A percentile compares a stretch with the other conserved stretches of the same genome.
These are phyloP conservation scores for Prochilodus magdalenae DNA, from an alignment of 2,113 vertebrate genomes.

Conservation along the genomic window DNA sequence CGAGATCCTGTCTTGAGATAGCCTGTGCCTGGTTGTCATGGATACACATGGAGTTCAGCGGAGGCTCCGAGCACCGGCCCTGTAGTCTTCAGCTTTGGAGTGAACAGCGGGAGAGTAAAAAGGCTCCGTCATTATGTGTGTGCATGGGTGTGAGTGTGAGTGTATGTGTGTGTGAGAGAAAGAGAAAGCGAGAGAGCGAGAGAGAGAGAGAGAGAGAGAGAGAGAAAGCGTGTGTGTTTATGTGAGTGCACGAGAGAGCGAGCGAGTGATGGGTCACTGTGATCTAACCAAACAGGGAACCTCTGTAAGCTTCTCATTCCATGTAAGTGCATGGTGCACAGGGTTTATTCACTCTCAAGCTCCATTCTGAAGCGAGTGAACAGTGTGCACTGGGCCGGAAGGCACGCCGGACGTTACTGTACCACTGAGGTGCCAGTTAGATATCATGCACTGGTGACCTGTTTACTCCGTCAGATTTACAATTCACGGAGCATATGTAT, in stretches of 20 bases:
- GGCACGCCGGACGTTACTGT: too few relatives aligned
- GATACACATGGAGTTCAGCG: constrained; percentile 30
- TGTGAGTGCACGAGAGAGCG: too few relatives aligned
- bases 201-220: neutral
- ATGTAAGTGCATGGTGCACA: neutral
- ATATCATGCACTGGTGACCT: too few relatives aligned
- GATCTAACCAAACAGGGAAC: neutral
- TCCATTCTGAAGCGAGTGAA: neutral
- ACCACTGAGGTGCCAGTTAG: too few relatives aligned
- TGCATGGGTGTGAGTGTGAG: too few relatives aligned
- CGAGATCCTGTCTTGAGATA: constrained; percentile 38
- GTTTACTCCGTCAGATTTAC: too few relatives aligned
- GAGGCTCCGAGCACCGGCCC: constrained; percentile 17
- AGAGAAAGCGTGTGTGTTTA: too few relatives aligned
- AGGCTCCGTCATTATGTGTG: constrained; percentile 2
- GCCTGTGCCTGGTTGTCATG: constrained; percentile 41
- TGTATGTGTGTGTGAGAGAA: constrained; percentile 15
- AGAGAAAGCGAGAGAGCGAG: constrained; percentile 3
- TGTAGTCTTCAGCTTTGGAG: constrained; percentile 19
- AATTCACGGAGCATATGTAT: too few relatives aligned
- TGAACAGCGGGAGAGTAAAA: constrained; percentile 41
- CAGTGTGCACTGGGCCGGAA: too few relatives aligned
- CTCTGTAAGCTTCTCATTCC: neutral
- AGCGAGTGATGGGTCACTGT: neutral
- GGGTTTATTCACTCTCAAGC: neutral